Evolutionary conservation across 2,797 vertebrate genomes (phyloP).

Genomic region (Malacoctenus gilli): DNA sequence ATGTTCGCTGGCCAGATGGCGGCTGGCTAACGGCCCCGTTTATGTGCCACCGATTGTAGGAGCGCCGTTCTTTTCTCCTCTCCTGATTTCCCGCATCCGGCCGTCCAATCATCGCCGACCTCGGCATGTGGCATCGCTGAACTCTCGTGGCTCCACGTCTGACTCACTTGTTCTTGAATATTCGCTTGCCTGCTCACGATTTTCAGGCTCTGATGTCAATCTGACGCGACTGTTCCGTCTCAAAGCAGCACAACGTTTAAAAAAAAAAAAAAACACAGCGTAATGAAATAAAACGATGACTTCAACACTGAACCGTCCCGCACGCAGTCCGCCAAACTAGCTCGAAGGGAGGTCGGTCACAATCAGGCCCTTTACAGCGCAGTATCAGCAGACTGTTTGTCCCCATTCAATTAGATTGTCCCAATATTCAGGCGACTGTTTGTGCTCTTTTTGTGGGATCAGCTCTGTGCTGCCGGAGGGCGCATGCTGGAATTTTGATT

Average conservation of each 20-base stretch:
- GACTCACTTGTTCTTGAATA: no score
- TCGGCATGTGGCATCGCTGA: background rate
- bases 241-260: no score
- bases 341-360: background rate
- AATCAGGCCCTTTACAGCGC: background rate
- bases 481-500: background rate
- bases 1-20: constrained; percentile 47
- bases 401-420: background rate
- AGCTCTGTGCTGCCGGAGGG: background rate
- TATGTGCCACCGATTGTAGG: constrained; percentile 12
- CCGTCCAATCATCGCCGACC: background rate
- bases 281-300: no score
- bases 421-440: background rate
- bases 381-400: background rate
- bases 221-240: no score
- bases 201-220: no score
- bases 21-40: constrained; percentile 32
- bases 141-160: background rate
- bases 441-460: background rate
- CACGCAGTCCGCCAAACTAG: background rate
- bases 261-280: no score
- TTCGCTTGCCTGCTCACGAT: no score
- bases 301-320: no score
- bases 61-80: background rate
- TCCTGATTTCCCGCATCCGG: constrained; percentile 17